Evolutionary conservation across 2,888 invertebrate genomes (phyloP).

Genomic region (Hirtodrosophila trivittata): DNA sequence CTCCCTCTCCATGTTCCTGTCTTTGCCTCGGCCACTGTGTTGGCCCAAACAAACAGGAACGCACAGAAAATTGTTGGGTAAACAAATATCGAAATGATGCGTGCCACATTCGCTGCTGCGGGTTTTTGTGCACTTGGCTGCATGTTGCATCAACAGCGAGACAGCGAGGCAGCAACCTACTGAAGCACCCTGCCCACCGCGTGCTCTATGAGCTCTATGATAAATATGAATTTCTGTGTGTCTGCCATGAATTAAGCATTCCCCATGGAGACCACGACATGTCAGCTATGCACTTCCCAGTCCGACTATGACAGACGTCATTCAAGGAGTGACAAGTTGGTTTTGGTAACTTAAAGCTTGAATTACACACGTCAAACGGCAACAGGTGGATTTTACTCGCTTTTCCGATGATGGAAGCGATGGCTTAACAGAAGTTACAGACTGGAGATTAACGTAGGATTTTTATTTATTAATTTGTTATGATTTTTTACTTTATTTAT

Average conservation of each 20-base stretch:
- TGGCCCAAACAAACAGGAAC: constrained; percentile 18
- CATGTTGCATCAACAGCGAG: constrained; percentile 28
- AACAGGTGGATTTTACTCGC: constrained; percentile 44
- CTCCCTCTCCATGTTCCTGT: neutral
- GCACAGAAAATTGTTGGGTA: constrained; percentile 63
- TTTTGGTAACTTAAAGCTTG: constrained; percentile 2
- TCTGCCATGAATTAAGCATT: constrained; percentile 28
- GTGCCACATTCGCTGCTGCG: constrained; percentile 50
- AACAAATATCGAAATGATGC: constrained; percentile 69
- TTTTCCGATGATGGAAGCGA: no score
- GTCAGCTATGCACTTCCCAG: constrained; percentile 44
- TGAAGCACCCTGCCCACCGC: neutral
- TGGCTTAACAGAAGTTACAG: no score
- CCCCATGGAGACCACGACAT: constrained; percentile 20
- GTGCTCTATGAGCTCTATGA: constrained; percentile 22
- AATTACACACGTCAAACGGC: no score
- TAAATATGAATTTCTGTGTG: constrained; percentile 48
- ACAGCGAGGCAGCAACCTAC: neutral
- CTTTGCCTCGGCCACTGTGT: neutral
- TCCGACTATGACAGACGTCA: constrained; percentile 43
- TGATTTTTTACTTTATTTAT: no score
- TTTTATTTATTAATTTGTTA: no score
- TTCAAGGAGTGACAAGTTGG: constrained; percentile 27
- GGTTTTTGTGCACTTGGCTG: constrained; percentile 43
- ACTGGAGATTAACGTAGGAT: no score